These are phyloP conservation scores for Xiphias gladius DNA, from an alignment of 2,113 vertebrate species.

Conservation along the genomic window DNA sequence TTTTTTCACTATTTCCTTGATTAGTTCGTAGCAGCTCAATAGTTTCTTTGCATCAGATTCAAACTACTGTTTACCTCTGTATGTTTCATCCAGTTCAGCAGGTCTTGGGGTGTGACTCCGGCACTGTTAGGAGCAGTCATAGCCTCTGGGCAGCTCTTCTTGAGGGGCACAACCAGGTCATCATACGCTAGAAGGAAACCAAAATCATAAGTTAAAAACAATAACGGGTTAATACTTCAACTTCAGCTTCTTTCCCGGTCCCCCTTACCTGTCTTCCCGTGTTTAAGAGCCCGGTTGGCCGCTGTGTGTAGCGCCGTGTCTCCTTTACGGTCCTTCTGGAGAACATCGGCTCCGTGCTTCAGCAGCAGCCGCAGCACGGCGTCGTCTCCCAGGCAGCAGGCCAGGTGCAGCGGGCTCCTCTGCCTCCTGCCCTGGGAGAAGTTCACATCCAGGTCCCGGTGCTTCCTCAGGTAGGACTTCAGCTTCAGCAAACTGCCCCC, in stretches of 20 bases:
- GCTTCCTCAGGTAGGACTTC: slow-evolving; percentile 85
- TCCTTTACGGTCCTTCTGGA: slow-evolving; percentile 81
- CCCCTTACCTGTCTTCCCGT: slow-evolving; percentile 75
- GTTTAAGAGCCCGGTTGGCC: slow-evolving; percentile 78
- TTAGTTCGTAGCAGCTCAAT: not conserved
- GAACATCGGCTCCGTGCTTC: slow-evolving; percentile 84
- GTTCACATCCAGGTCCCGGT: slow-evolving; percentile 84
- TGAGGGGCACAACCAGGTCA: slow-evolving; percentile 87
- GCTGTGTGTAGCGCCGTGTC: slow-evolving; percentile 87
- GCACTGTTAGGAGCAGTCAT: slow-evolving; percentile 83
- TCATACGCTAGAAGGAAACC: slow-evolving; percentile 78
- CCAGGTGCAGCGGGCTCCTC: slow-evolving; percentile 85
- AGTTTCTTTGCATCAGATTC: not conserved
- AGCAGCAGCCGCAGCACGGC: slow-evolving; percentile 84
- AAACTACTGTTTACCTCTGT: slow-evolving; percentile 63
- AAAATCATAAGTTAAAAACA: not conserved
- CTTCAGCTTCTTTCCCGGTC: rapidly evolving
- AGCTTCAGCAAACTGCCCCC: slow-evolving; percentile 84
- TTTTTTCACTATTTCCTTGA: too few species aligned
- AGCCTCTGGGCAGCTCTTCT: slow-evolving; percentile 82
- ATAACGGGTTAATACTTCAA: not conserved
- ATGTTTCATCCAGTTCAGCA: slow-evolving; percentile 79
- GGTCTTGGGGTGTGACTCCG: slow-evolving; percentile 87
- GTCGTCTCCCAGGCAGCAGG: slow-evolving; percentile 84
- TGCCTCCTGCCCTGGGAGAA: slow-evolving; percentile 79